Conservation (phyloP, 2,113 vertebrate species). For the Sterrhoptilus dennistouni region DNA sequence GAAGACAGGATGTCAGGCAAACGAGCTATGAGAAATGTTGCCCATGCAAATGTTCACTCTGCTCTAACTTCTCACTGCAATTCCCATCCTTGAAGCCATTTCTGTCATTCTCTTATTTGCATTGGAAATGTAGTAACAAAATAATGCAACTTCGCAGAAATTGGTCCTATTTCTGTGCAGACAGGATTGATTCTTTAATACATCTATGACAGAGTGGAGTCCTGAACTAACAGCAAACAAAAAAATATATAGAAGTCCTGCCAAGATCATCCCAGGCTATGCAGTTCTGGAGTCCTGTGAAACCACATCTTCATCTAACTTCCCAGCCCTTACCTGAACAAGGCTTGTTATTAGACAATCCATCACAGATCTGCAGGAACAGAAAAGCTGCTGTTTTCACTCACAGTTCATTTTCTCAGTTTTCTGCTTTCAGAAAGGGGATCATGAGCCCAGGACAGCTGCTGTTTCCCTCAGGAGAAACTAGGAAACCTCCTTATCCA, state of each 20-base stretch:
- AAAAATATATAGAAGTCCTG: rapidly evolving
- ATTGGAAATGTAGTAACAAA: constrained; percentile 15
- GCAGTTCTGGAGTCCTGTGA: not conserved
- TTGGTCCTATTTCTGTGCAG: not conserved
- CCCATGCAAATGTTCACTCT: constrained; percentile 15
- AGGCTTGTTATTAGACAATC: not conserved
- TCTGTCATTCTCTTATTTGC: constrained; percentile 25
- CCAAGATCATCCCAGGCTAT: not conserved
- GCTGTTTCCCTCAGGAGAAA: not conserved
- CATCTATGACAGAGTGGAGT: rapidly evolving
- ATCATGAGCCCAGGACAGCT: not conserved
- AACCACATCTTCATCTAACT: not conserved
- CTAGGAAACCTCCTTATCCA: rapidly evolving
- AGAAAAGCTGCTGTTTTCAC: not conserved
- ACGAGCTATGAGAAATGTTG: constrained; percentile 23
- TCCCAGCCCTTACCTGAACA: not conserved
- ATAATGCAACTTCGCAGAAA: not conserved
- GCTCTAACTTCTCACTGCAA: not conserved
- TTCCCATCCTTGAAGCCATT: not conserved
- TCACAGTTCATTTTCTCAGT: not conserved
- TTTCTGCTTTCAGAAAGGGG: not conserved
- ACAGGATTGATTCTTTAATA: not conserved
- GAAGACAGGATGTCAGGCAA: constrained; percentile 44
- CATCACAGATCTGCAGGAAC: not conserved
- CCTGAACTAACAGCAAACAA: not conserved